Evolutionary conservation across 2,888 invertebrate species (phyloP), one percentile per base, ranked within the genome.

Genomic region (Agriotes lineatus): DNA sequence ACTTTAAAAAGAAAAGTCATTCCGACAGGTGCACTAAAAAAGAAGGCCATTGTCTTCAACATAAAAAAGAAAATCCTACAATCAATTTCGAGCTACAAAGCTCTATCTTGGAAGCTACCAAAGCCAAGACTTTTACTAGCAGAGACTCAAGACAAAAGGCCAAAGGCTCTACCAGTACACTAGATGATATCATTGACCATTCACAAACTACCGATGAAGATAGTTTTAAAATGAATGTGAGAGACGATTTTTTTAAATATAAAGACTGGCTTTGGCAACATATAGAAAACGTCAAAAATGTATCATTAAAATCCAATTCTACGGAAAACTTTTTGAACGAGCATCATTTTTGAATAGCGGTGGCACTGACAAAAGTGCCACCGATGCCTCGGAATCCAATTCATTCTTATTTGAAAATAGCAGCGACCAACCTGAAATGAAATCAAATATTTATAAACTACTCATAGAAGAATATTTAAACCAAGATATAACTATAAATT

Each of bases 351-450:
- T 56, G 22, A 44, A 54, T 63, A 76, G 76, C 75, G 76, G 76
- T 74, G 76, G 72, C 70, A 72, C 76, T 69, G 74, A 72, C 59
- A 67, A 72, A 69, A 69, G 76, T 74, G 67, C 72, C 74, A 69
- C 76, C 76, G 75, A 72, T 20, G 37, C 44, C 39, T 39, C 42
- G 19, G 59, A 60, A 44, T 1, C 22, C 33, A 18, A 2, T 5
- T 16, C 9, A 33, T 7, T 16, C 14, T 1, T 25, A n/a, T 52
- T 10, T 30, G 14, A 25, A 52, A 35, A 54, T 9, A 7, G 1
- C 9, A 12, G 18, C 1, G 18, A 18, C 1, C 7, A 20, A 20
- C 12, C 18, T 18, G 42, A 42, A 14, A 3, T 18, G 14, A 18
- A 1, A 18, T 1, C 9, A 6, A 9, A 42, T 2, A 14, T 18